Evolutionary conservation across 2,113 vertebrate genomes (phyloP).

Genomic region (Martes martes): DNA sequence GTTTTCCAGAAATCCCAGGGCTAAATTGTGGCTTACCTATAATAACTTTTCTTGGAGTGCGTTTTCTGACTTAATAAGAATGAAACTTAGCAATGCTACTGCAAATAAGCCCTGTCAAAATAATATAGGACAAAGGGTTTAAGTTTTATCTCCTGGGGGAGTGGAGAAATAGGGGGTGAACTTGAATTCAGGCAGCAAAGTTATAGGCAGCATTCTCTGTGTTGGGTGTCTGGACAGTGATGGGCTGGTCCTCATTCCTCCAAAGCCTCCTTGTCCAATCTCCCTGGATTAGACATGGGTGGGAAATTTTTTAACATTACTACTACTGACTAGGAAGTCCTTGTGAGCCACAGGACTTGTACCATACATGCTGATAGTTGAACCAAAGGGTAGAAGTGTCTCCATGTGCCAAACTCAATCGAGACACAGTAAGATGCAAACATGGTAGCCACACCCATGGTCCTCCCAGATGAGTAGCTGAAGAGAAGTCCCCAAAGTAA

Average conservation of each 20-base stretch:
- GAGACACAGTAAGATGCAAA: neutral
- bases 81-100: neutral
- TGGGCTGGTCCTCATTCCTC: too few relatives aligned
- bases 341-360: neutral
- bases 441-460: accelerated
- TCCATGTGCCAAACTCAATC: neutral
- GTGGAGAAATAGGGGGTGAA: neutral
- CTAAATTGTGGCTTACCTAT: neutral
- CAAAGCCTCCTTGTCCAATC: neutral
- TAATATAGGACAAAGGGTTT: neutral
- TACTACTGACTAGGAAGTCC: neutral
- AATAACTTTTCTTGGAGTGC: neutral
- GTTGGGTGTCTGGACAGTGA: neutral
- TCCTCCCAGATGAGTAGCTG: neutral
- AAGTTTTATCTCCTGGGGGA: neutral
- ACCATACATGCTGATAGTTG: neutral
- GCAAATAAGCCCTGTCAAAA: neutral
- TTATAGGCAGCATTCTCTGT: neutral
- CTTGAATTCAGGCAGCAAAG: neutral
- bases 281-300: neutral
- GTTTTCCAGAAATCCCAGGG: neutral
- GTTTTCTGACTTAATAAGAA: neutral
- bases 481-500: neutral
- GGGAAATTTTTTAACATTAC: neutral
- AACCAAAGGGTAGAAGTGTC: neutral